These are phyloP conservation scores for Plotosus lineatus DNA, from an alignment of 2,113 vertebrate genomes.

Conservation along the genomic window DNA sequence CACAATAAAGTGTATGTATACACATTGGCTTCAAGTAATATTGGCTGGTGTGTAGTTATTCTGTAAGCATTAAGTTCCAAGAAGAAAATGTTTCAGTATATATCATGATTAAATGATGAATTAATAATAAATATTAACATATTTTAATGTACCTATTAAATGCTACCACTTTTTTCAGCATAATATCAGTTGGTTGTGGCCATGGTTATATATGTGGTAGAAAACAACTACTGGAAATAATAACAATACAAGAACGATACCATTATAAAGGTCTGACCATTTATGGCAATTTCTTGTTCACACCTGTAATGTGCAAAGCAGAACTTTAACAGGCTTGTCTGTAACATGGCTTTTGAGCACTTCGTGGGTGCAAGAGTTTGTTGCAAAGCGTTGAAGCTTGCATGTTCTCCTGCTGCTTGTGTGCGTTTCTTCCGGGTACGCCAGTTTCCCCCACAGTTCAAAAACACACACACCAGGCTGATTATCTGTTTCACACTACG, in stretches of 20 bases:
- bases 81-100: neutral
- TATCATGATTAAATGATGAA: neutral
- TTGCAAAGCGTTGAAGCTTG: neutral
- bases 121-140: too few species aligned
- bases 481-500: too few species aligned
- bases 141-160: neutral
- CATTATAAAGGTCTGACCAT: neutral
- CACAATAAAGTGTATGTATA: neutral
- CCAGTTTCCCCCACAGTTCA: too few species aligned
- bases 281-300: conserved; percentile 65
- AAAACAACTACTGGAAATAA: neutral
- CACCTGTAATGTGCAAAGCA: conserved; percentile 69
- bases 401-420: too few species aligned
- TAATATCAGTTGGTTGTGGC: neutral
- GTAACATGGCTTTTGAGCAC: neutral
- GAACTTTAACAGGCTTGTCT: neutral
- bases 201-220: neutral
- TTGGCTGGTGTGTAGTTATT: neutral
- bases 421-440: too few species aligned
- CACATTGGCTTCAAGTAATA: neutral
- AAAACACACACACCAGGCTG: too few species aligned
- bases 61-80: neutral
- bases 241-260: neutral
- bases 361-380: neutral
- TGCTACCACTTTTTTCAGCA: neutral